Evolutionary conservation across 2,797 vertebrate genomes (phyloP).

Genomic region (Clarias fuscus): DNA sequence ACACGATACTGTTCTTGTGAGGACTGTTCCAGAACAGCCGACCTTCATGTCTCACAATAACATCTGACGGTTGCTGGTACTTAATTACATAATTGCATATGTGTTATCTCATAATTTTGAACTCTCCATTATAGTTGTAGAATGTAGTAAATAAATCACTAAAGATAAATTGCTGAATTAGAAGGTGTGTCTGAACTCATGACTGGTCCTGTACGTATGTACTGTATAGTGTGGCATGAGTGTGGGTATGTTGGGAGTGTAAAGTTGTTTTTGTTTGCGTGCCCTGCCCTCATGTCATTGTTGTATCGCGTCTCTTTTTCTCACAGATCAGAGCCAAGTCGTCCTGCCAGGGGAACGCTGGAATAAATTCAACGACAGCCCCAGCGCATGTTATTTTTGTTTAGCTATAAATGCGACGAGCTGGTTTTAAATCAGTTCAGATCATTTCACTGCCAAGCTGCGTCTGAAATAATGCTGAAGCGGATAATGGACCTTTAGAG

Average conservation of each 20-base stretch:
- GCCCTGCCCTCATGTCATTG: neutral
- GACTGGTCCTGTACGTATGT: too few species aligned
- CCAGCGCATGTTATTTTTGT: neutral
- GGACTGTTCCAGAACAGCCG: too few species aligned
- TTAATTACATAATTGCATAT: too few species aligned
- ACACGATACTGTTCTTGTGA: too few species aligned
- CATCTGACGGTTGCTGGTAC: too few species aligned
- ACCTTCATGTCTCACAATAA: too few species aligned
- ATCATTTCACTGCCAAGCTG: neutral
- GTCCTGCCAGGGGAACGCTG: neutral
- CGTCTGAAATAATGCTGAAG: neutral
- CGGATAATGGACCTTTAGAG: neutral
- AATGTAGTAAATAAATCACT: too few species aligned
- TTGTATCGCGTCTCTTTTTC: constrained; percentile 9
- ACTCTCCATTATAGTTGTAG: too few species aligned
- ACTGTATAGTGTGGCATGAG: neutral
- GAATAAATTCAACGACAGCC: neutral
- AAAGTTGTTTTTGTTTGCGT: neutral
- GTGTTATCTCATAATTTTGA: too few species aligned
- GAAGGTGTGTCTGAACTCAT: too few species aligned
- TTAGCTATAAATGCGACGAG: neutral
- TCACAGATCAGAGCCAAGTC: constrained; percentile 39
- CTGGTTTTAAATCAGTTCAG: neutral
- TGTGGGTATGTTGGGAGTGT: neutral
- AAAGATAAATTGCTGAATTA: too few species aligned